Evolutionary conservation across 2,888 invertebrate genomes (phyloP).

Genomic region (Troides aeacus): DNA sequence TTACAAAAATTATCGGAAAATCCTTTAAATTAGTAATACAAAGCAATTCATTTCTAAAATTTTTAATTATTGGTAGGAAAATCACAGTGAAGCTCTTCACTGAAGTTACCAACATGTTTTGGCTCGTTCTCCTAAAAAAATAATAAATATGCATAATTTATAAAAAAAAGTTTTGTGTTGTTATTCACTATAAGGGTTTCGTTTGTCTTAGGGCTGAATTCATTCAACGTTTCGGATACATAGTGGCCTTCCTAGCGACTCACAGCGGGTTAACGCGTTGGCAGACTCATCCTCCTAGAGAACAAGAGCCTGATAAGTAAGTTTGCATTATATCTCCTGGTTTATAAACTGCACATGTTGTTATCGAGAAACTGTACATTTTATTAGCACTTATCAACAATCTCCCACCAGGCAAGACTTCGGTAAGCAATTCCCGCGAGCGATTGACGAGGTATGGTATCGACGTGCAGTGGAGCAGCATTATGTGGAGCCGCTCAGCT

Average conservation of each 20-base stretch:
- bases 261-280: slow-evolving; percentile 94
- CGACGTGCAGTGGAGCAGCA: slow-evolving; percentile 92
- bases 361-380: no score
- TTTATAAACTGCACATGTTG: no score
- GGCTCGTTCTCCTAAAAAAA: no score
- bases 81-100: no score
- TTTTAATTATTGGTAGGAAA: no score
- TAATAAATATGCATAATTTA: no score
- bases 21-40: no score
- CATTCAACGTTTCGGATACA: slow-evolving; percentile 90
- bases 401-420: slow-evolving; percentile 81
- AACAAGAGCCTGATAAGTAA: slow-evolving; percentile 65
- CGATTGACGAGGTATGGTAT: slow-evolving; percentile 95
- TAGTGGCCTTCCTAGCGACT: slow-evolving; percentile 92
- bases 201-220: slow-evolving; percentile 85
- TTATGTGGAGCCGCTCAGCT: slow-evolving; percentile 87
- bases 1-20: no score
- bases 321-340: slow-evolving; percentile 15
- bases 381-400: not conserved
- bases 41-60: no score
- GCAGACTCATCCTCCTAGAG: slow-evolving; percentile 83
- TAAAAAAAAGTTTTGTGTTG: no score
- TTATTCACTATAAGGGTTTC: not conserved
- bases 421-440: slow-evolving; percentile 85
- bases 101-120: no score